Percentiles rank a stretch among this genome's conserved stretches.
Evolutionary conservation across 2,113 vertebrate genomes (phyloP).

Genomic region (Myotis davidii): DNA sequence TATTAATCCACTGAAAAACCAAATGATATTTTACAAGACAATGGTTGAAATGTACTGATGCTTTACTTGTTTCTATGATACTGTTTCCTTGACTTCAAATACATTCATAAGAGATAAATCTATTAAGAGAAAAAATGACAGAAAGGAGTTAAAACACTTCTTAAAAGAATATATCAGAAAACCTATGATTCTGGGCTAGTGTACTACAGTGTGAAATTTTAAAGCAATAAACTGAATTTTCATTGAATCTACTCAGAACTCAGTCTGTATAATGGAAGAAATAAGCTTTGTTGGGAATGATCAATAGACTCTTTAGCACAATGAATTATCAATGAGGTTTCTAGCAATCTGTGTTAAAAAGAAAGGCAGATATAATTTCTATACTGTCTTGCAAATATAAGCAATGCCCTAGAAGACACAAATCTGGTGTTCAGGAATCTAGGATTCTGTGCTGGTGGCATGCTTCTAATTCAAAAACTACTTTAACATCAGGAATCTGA

Average conservation of each 20-base stretch:
- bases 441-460: not conserved
- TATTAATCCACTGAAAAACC: not conserved
- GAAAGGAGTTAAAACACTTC: not conserved
- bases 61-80: not conserved
- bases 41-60: not conserved
- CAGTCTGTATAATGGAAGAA: not conserved
- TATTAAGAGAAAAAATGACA: not conserved
- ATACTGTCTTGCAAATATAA: not conserved
- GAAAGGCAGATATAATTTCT: not conserved
- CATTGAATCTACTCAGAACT: not conserved
- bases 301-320: not conserved
- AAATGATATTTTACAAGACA: constrained; percentile 5
- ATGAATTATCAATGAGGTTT: not conserved
- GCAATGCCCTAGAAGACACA: not conserved
- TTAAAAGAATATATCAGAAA: not conserved
- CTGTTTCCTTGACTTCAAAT: not conserved
- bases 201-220: not conserved
- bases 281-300: not conserved
- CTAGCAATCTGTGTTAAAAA: not conserved
- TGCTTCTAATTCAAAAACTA: not conserved
- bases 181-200: not conserved
- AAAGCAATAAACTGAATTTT: not conserved
- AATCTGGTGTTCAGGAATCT: not conserved
- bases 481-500: not conserved
- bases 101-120: not conserved